Base-by-base conservation (phyloP, 2,797 vertebrate species). In the Cuniculus paca region DNA sequence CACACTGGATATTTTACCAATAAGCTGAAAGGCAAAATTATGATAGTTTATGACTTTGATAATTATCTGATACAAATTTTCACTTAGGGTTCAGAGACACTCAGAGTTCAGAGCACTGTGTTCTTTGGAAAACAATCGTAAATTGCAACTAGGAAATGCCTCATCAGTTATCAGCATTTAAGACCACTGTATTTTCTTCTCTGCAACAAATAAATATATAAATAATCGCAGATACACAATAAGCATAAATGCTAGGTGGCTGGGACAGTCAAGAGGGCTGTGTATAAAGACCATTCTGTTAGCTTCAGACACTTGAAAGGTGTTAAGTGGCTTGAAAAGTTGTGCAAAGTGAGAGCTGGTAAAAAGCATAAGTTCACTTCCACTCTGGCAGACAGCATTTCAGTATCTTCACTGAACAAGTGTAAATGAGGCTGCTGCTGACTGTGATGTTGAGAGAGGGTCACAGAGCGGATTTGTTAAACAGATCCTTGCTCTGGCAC, bases 271-370 rank as follows among this genome's bases (percentile, higher is more conserved):
- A 60, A 88, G 72, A 96, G 82, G 96, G 85, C 83, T 56, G 14
- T 88, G 78, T 82, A 72, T 96, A 78, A 97, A 84, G 95, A 97
- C 94, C 65, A 92, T 90, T 98, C 95, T 96, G 68, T 78, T 97
- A 98, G 96, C 96, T 98, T 98, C 95, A 98, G 93, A 95, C 95
- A 98, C 97, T 97, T 98, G 95, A 98, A 97, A 98, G 52, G 97
- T 97, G 98, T 97, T 98, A 98, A 98, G 97, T 97, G 97, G 88
- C 97, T 98, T 97, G 93, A 97, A 93, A 97, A 98, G 93, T 94
- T 95, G 95, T 95, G 95, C 92, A 98, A 97, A 97, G 95, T 77
- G 92, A 98, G 97, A 97, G 84, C 78, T 8, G 93, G 93, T 98
- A 81, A 97, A 98, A 97, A 97, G 93, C 85, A 42, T 92, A 96